Evolutionary conservation across 2,888 invertebrate species (phyloP).

Genomic region (Apodemia zela): DNA sequence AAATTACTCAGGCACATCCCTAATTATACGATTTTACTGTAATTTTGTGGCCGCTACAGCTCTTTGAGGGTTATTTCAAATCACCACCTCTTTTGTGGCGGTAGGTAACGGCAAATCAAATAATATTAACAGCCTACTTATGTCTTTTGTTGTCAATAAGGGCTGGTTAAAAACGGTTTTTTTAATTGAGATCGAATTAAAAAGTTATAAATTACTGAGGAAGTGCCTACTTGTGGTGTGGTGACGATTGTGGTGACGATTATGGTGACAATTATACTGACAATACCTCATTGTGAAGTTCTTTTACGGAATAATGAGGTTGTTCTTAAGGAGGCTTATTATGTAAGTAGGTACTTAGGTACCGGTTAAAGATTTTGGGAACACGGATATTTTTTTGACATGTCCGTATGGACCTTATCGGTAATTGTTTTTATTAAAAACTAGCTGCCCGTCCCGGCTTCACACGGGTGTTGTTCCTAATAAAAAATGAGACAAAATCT

Average conservation of each 20-base stretch:
- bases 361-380: constrained; percentile 1
- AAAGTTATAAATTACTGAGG: constrained; percentile 48
- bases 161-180: constrained; percentile 50
- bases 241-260: constrained; percentile 28
- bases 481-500: too few relatives aligned
- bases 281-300: constrained; percentile 3
- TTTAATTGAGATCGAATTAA: constrained; percentile 37
- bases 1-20: constrained; percentile 61
- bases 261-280: constrained; percentile 23
- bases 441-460: too few relatives aligned
- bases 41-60: constrained; percentile 62
- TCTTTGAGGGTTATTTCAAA: constrained; percentile 52
- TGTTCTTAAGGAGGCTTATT: constrained; percentile 7
- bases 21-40: constrained; percentile 73
- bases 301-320: constrained; percentile 3
- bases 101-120: constrained; percentile 66
- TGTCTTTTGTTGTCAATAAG: constrained; percentile 23
- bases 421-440: not conserved
- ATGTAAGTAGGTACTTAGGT: not conserved
- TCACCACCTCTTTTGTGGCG: constrained; percentile 62
- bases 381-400: not conserved
- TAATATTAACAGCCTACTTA: constrained; percentile 47
- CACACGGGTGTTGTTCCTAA: too few relatives aligned
- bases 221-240: constrained; percentile 35
- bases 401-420: not conserved